phyloP scores from a whole-genome alignment of 37 sponge, comb jelly and placozoan species.

The Eunapius fragilis region DNA sequence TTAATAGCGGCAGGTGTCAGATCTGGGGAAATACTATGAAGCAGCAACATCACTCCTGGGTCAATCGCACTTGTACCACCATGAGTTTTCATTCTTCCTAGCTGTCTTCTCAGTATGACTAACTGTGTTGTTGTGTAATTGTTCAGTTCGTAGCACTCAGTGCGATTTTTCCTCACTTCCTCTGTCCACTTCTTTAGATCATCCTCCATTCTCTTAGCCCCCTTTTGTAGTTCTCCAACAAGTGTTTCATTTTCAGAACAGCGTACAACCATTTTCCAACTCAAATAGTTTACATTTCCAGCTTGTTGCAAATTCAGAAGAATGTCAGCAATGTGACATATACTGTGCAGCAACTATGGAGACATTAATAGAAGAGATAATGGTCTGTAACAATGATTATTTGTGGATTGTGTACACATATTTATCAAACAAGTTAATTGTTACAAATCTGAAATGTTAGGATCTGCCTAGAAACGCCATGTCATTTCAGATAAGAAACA shows the following conservation, averaged over 20 bases:
- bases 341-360: conserved; percentile 24
- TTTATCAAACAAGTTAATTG: too few species aligned
- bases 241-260: neutral
- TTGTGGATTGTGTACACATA: too few species aligned
- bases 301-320: conserved; percentile 23
- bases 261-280: conserved; percentile 16
- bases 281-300: conserved; percentile 23
- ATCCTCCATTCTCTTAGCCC: conserved; percentile 31
- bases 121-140: conserved; percentile 61
- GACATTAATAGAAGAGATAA: too few species aligned
- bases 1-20: neutral
- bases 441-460: too few species aligned
- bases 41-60: conserved; percentile 10
- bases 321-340: conserved; percentile 26
- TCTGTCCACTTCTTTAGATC: conserved; percentile 36
- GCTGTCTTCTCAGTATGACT: conserved; percentile 26
- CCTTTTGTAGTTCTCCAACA: conserved; percentile 1
- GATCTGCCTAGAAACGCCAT: too few species aligned
- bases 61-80: neutral
- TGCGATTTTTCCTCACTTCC: neutral
- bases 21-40: conserved; percentile 20
- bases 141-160: conserved; percentile 37
- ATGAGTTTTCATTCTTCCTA: conserved; percentile 4
- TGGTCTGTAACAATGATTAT: too few species aligned
- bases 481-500: too few species aligned